Conservation (phyloP, 2,888 invertebrate species). For the Pseudococcus longispinus region DNA sequence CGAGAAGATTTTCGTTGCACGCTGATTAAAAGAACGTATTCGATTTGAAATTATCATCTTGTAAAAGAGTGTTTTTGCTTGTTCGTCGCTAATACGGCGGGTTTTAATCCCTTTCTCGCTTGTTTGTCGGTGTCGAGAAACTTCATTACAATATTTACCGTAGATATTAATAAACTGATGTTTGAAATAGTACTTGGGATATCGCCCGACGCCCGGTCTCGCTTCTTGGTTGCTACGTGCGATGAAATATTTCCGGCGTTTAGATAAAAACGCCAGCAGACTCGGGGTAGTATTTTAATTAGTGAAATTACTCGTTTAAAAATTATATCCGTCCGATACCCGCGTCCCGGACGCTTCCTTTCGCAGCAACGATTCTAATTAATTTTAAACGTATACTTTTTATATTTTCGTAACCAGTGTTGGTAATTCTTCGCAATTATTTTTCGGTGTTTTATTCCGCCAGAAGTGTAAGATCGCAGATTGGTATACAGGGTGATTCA, state of each 20-base stretch:
- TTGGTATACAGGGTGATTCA: neutral
- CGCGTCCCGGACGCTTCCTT: neutral
- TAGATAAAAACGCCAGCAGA: neutral
- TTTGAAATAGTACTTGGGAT: neutral
- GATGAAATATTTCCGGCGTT: conserved; percentile 12
- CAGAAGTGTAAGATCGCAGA: neutral
- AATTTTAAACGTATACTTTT: neutral
- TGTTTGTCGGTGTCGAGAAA: neutral
- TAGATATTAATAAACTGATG: neutral
- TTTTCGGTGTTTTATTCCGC: neutral
- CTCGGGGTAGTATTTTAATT: conserved; percentile 13
- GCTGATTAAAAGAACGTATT: neutral
- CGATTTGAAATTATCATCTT: neutral
- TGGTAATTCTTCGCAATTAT: neutral
- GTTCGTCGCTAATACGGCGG: neutral
- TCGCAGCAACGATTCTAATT: neutral
- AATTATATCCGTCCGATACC: conserved; percentile 8
- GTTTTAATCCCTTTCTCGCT: neutral
- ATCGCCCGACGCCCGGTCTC: neutral
- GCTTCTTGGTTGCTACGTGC: neutral
- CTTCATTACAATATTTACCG: neutral
- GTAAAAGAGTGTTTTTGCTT: neutral
- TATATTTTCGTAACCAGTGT: neutral
- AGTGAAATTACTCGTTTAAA: conserved; percentile 31
- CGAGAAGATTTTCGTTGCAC: neutral